These are phyloP conservation scores for Phoeniculus purpureus DNA, from an alignment of 2,797 vertebrate genomes.

Conservation along the genomic window DNA sequence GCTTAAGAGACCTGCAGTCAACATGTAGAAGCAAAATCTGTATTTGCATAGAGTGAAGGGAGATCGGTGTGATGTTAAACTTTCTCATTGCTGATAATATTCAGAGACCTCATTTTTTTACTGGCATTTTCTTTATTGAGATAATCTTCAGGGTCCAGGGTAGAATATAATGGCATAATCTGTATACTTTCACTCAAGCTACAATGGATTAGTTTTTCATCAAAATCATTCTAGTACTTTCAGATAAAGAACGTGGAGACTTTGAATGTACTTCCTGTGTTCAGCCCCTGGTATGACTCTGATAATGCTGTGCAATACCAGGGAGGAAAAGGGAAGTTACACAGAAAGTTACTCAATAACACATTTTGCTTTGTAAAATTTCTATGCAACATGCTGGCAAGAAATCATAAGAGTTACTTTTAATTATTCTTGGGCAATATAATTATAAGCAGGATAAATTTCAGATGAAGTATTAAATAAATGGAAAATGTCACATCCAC, in stretches of 20 bases:
- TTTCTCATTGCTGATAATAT: neutral
- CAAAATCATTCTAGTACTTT: neutral
- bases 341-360: neutral
- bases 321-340: neutral
- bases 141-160: neutral
- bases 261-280: neutral
- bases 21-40: neutral
- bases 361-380: neutral
- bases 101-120: neutral
- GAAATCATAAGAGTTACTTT: neutral
- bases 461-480: neutral
- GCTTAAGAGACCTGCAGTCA: conserved; percentile 6
- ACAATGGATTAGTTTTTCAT: neutral
- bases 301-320: neutral
- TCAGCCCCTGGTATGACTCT: neutral
- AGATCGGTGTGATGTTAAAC: no score
- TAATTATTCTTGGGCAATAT: neutral
- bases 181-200: neutral
- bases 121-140: neutral
- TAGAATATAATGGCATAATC: neutral
- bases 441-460: neutral
- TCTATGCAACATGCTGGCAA: rapidly evolving
- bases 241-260: neutral
- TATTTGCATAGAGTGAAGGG: conserved; percentile 1
- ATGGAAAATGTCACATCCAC: neutral